Evolutionary conservation across 2,113 vertebrate species (phyloP).

Genomic region (Brachyhypopomus occidentalis): DNA sequence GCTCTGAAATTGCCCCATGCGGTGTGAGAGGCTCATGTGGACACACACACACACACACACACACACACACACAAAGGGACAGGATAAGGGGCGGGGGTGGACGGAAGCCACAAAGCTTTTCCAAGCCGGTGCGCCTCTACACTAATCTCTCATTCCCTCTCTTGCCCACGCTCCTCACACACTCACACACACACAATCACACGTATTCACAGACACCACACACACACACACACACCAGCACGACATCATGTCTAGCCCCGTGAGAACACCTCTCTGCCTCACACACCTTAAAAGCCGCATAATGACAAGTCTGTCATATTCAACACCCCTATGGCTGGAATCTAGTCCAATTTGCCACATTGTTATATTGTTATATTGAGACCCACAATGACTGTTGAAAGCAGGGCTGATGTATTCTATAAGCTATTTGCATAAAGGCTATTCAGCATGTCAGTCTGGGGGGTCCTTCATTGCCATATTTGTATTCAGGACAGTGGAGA

Average conservation of each 20-base stretch:
- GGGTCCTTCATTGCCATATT: constrained; percentile 28
- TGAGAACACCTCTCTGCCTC: constrained; percentile 24
- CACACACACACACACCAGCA: constrained; percentile 4
- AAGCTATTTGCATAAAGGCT: constrained; percentile 33
- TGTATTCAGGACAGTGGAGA: constrained; percentile 33
- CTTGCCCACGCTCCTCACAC: constrained; percentile 32
- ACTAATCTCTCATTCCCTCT: constrained; percentile 43
- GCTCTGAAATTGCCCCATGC: constrained; percentile 38
- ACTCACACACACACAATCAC: not conserved
- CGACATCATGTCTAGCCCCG: constrained; percentile 26
- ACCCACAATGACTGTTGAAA: constrained; percentile 16
- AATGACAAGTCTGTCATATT: constrained; percentile 39
- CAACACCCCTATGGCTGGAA: constrained; percentile 4
- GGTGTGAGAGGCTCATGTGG: constrained; percentile 11
- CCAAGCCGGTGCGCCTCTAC: constrained; percentile 37
- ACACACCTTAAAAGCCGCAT: constrained; percentile 42
- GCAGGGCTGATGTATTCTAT: constrained; percentile 24
- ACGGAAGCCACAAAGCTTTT: constrained; percentile 41
- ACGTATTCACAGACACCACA: not conserved
- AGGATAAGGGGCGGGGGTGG: not conserved
- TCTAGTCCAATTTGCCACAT: constrained; percentile 32
- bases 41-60: constrained; percentile 24
- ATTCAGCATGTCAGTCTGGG: constrained; percentile 18
- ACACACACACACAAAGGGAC: constrained; percentile 17
- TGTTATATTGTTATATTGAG: constrained; percentile 23